These are phyloP conservation scores for Ooceraea biroi DNA, from an alignment of 1,140 invertebrate species.

Conservation along the genomic window DNA sequence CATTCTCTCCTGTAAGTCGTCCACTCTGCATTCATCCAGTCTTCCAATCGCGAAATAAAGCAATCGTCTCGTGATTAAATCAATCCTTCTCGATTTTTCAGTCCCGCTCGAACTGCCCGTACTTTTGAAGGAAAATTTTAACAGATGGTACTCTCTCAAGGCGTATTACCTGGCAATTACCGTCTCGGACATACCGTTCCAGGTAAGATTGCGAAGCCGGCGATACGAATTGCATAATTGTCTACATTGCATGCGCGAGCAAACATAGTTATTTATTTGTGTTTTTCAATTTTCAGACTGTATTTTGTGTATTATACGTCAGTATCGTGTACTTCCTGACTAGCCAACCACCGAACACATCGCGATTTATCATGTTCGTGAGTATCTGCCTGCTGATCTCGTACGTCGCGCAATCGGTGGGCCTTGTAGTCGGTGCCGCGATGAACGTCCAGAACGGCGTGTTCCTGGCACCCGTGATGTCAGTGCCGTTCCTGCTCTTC, in stretches of 20 bases:
- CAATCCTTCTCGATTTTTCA: slow-evolving; percentile 83
- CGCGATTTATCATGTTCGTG: slow-evolving; percentile 96
- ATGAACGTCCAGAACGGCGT: slow-evolving; percentile 98
- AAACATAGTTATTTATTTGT: not conserved
- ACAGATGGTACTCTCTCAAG: slow-evolving; percentile 98
- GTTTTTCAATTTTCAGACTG: slow-evolving; percentile 88
- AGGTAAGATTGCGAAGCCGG: slow-evolving; percentile 88
- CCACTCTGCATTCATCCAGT: not conserved
- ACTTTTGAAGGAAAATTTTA: slow-evolving; percentile 97
- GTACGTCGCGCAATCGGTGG: slow-evolving; percentile 98
- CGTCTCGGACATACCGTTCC: slow-evolving; percentile 98
- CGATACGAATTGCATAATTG: not conserved
- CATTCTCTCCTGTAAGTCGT: slow-evolving; percentile 94
- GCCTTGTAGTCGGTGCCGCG: slow-evolving; percentile 97
- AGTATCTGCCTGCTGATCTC: slow-evolving; percentile 95
- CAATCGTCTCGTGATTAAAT: not conserved
- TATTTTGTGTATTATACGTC: slow-evolving; percentile 96
- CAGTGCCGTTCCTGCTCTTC: slow-evolving; percentile 97
- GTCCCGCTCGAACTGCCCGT: slow-evolving; percentile 98
- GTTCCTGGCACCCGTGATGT: slow-evolving; percentile 97
- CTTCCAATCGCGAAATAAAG: not conserved
- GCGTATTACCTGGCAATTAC: slow-evolving; percentile 98
- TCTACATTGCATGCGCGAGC: not conserved
- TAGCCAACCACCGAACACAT: slow-evolving; percentile 94
- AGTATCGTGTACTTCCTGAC: slow-evolving; percentile 98